A percentile compares a stretch with the other conserved stretches of the same genome.
These are phyloP conservation scores for Drosophila ochracea DNA, from an alignment of 2,888 invertebrate species.

Conservation along the genomic window DNA sequence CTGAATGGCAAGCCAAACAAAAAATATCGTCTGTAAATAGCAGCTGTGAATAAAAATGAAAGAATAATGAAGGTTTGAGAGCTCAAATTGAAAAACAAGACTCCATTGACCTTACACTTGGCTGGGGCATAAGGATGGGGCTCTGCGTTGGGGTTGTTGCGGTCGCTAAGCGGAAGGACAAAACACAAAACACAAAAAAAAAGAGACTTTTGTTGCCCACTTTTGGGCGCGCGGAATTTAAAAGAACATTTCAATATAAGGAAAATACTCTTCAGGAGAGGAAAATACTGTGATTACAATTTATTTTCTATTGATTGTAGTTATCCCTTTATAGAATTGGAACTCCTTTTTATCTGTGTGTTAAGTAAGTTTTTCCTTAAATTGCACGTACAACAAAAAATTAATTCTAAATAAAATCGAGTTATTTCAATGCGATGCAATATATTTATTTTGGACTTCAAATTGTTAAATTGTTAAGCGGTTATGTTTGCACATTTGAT, in stretches of 20 bases:
- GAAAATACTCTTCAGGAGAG: no score
- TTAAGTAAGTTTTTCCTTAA: neutral
- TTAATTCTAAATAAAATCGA: neutral
- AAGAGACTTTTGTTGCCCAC: conserved; percentile 10
- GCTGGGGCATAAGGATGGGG: neutral
- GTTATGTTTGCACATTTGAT: neutral
- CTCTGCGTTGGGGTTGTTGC: neutral
- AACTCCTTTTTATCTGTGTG: neutral
- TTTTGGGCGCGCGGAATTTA: neutral
- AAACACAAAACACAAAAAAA: neutral
- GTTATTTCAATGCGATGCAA: neutral
- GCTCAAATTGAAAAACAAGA: conserved; percentile 3
- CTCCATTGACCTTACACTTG: neutral
- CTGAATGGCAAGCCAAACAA: conserved; percentile 24
- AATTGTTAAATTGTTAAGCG: neutral
- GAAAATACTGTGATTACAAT: neutral
- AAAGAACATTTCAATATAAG: neutral
- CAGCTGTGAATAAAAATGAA: conserved; percentile 16
- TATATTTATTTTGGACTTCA: neutral
- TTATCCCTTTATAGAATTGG: neutral
- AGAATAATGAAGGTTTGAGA: neutral
- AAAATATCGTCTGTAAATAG: conserved; percentile 12
- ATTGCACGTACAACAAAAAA: neutral
- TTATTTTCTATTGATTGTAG: neutral
- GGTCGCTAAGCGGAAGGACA: neutral